phyloP scores from a whole-genome alignment of 2,888 invertebrate genomes.

The Hoplodrina blanda region DNA sequence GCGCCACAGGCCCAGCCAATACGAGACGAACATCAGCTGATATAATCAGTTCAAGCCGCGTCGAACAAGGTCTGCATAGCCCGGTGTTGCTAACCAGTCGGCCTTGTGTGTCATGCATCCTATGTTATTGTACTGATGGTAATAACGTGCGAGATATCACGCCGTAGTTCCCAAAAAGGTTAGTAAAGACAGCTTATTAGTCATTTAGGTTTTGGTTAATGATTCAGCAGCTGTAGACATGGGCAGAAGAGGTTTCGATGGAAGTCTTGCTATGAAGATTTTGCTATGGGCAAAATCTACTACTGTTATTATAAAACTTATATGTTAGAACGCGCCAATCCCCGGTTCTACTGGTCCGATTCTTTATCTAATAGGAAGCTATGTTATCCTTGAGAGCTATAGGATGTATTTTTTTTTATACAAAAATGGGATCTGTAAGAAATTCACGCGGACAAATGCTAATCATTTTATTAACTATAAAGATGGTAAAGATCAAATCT shows the following conservation, averaged over 20 bases:
- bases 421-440: no score
- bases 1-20: background rate
- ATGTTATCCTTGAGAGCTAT: background rate
- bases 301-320: no score
- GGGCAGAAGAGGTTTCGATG: background rate
- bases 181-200: constrained; percentile 13
- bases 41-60: constrained; percentile 14
- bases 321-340: no score
- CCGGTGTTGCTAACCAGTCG: constrained; percentile 36
- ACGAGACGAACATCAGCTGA: background rate
- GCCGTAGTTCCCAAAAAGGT: constrained; percentile 7
- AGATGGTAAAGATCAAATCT: background rate
- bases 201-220: constrained; percentile 5
- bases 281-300: no score
- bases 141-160: constrained; percentile 43
- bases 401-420: background rate
- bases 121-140: constrained; percentile 50
- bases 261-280: no score
- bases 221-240: background rate
- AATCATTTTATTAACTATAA: background rate
- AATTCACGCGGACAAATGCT: background rate
- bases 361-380: no score
- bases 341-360: no score
- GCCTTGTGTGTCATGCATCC: constrained; percentile 41
- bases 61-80: constrained; percentile 20